These are phyloP conservation scores for Calameuta filiformis DNA, from an alignment of 2,888 invertebrate species.

Conservation along the genomic window DNA sequence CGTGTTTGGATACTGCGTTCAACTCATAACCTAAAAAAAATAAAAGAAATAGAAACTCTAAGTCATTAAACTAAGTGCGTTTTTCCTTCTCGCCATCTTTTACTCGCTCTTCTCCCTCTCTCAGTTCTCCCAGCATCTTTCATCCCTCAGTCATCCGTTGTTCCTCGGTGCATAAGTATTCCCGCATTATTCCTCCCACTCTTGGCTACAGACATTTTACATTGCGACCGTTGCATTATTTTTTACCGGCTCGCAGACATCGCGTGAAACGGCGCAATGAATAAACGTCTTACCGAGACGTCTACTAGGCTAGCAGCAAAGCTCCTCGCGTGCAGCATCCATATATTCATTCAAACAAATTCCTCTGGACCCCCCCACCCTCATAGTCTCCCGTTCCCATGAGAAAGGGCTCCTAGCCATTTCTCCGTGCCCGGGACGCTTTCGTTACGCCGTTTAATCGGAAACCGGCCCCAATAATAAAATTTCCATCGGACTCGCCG, in stretches of 20 bases:
- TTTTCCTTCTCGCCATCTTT: background rate
- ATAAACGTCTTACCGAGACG: background rate
- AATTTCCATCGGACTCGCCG: background rate
- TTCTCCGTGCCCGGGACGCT: background rate
- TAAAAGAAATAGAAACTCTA: background rate
- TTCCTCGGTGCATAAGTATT: background rate
- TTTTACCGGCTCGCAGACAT: background rate
- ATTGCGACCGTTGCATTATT: background rate
- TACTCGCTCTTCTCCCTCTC: background rate
- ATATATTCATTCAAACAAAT: background rate
- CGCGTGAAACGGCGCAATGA: background rate
- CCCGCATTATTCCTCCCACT: background rate
- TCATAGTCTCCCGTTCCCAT: background rate
- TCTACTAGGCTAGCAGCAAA: background rate
- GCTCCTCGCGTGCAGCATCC: background rate
- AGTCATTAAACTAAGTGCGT: slow-evolving; percentile 1
- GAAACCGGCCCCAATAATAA: background rate
- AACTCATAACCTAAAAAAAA: background rate
- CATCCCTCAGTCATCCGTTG: background rate
- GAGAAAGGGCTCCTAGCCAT: background rate
- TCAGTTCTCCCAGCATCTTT: background rate
- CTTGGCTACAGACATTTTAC: background rate
- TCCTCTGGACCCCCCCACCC: background rate
- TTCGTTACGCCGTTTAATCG: background rate
- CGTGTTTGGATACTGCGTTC: background rate